Evolutionary conservation across 2,888 invertebrate genomes (phyloP).

Genomic region (Nemoura dubitans): DNA sequence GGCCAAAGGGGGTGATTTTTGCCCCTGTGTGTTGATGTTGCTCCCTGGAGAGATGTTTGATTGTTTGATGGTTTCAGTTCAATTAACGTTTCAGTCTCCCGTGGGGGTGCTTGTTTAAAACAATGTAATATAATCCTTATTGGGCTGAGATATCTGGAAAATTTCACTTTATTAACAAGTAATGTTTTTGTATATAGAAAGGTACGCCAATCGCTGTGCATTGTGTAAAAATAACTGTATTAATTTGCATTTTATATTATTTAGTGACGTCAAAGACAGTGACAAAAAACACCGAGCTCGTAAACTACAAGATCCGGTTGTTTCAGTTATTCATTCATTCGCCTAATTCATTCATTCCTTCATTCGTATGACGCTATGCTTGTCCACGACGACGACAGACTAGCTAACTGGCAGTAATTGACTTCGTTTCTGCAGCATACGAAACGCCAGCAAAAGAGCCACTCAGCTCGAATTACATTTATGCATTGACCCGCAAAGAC

Average conservation of each 20-base stretch:
- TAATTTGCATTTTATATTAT: background rate
- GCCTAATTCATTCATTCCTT: slow-evolving; percentile 7
- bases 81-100: background rate
- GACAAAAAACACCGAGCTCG: background rate
- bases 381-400: background rate
- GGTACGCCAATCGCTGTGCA: background rate
- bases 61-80: background rate
- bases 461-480: background rate
- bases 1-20: background rate
- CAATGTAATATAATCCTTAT: background rate
- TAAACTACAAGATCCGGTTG: slow-evolving; percentile 9
- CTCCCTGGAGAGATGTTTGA: slow-evolving; percentile 5
- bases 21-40: background rate
- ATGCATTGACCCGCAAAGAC: background rate
- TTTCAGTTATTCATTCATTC: slow-evolving; percentile 12
- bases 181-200: no score
- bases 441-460: background rate
- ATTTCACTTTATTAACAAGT: background rate
- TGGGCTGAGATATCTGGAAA: background rate
- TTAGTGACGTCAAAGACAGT: background rate
- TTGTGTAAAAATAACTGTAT: background rate
- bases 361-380: background rate
- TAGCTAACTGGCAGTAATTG: background rate
- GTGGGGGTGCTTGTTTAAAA: background rate
- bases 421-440: background rate